Percentiles rank a stretch among this genome's conserved stretches.
Evolutionary conservation across 2,888 invertebrate genomes (phyloP).

Genomic region (Eupithecia tripunctaria): DNA sequence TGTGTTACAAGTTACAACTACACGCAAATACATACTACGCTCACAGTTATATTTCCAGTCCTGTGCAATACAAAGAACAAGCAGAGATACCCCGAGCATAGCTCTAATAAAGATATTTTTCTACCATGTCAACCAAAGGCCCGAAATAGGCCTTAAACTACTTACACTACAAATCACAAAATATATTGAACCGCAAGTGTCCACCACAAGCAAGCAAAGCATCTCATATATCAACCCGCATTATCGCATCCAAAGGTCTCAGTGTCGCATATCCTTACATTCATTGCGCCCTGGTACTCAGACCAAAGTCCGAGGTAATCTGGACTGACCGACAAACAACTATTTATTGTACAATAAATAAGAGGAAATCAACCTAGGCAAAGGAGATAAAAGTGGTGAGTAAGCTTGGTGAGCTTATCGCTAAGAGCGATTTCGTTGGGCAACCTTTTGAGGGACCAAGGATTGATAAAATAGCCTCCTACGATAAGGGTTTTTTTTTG

Average conservation of each 20-base stretch:
- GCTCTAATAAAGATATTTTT: too few relatives aligned
- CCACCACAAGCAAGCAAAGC: not conserved
- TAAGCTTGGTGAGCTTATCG: not conserved
- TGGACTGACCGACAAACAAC: not conserved
- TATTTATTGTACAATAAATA: not conserved
- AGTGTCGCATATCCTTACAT: conserved; percentile 29
- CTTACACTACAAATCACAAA: not conserved
- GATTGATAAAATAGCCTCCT: too few relatives aligned
- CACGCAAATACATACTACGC: too few relatives aligned
- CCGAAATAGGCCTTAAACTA: too few relatives aligned
- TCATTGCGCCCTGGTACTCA: conserved; percentile 30
- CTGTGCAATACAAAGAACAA: too few relatives aligned
- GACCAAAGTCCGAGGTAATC: conserved; percentile 19
- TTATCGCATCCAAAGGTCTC: conserved; percentile 22
- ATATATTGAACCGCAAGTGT: not conserved
- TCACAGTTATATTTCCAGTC: too few relatives aligned
- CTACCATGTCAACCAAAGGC: too few relatives aligned
- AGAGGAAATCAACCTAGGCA: not conserved
- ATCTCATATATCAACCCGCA: conserved; percentile 19
- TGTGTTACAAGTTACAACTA: too few relatives aligned
- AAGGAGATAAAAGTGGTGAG: not conserved
- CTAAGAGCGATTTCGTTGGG: not conserved
- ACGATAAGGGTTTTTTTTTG: too few relatives aligned
- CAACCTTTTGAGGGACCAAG: not conserved
- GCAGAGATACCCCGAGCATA: too few relatives aligned